Evolutionary conservation across 2,113 vertebrate genomes (phyloP).

Genomic region (Thalassarche chlororhynchos): DNA sequence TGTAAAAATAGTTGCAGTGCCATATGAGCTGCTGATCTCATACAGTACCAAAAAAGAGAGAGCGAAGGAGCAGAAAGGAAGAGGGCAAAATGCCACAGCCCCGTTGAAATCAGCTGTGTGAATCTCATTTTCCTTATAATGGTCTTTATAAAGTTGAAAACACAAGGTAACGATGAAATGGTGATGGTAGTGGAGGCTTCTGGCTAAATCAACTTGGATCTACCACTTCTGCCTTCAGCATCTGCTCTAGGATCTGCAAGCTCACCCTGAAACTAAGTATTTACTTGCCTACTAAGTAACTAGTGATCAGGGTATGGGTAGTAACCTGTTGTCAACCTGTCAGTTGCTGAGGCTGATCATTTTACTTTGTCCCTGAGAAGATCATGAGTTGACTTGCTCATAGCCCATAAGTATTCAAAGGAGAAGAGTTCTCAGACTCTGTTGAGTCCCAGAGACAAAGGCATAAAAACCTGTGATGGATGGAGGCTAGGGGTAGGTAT

Average conservation of each 20-base stretch:
- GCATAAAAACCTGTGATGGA: neutral
- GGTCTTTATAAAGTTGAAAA: neutral
- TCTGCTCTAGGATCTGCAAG: neutral
- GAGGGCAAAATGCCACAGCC: neutral
- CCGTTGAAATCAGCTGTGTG: neutral
- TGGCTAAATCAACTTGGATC: neutral
- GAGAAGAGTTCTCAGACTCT: neutral
- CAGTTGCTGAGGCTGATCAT: rapidly evolving
- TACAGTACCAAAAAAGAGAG: neutral
- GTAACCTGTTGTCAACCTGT: neutral
- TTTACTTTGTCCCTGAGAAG: neutral
- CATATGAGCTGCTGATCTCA: neutral
- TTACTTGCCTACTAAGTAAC: neutral
- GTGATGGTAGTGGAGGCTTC: neutral
- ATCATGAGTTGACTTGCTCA: neutral
- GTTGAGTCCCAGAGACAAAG: neutral
- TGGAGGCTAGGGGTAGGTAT: neutral
- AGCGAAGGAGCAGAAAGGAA: neutral
- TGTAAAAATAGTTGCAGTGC: neutral
- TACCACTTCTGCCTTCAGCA: neutral
- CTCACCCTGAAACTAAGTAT: neutral
- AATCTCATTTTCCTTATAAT: neutral
- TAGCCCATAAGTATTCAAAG: neutral
- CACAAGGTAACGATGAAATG: neutral
- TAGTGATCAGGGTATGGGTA: too few species aligned